Evolutionary conservation across 1,140 invertebrate genomes (phyloP).

Genomic region (Ylistrum balloti): DNA sequence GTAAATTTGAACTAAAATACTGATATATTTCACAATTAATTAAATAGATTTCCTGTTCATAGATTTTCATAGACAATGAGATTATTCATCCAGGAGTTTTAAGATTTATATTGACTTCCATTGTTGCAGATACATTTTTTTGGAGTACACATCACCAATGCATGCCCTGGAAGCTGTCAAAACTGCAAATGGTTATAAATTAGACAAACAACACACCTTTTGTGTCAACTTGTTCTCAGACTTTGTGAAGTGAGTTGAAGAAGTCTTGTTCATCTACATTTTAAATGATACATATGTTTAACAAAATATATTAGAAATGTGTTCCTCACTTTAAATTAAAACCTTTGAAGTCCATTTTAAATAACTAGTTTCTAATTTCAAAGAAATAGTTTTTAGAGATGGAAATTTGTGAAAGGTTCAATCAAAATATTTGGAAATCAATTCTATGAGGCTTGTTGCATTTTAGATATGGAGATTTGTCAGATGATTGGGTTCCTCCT

Average conservation of each 20-base stretch:
- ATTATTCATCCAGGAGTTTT: no score
- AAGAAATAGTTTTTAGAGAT: no score
- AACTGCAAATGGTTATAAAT: constrained; percentile 94
- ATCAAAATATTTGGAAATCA: no score
- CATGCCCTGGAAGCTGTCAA: constrained; percentile 94
- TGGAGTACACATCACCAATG: constrained; percentile 93
- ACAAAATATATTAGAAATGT: constrained; percentile 22
- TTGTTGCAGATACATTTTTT: constrained; percentile 90
- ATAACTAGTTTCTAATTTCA: no score
- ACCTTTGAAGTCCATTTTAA: no score
- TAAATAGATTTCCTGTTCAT: no score
- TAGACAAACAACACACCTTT: constrained; percentile 98
- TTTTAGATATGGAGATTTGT: constrained; percentile 92
- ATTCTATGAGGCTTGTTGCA: background rate
- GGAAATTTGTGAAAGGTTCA: no score
- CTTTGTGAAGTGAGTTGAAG: constrained; percentile 91
- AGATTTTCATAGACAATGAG: no score
- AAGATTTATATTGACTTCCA: background rate
- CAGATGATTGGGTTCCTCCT: constrained; percentile 96
- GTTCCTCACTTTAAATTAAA: no score
- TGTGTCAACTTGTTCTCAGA: constrained; percentile 97
- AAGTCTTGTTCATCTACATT: background rate
- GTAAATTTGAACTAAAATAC: background rate
- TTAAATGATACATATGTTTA: no score
- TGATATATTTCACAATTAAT: background rate